Conservation (phyloP, 2,797 vertebrate species). For the Salarias fasciatus region DNA sequence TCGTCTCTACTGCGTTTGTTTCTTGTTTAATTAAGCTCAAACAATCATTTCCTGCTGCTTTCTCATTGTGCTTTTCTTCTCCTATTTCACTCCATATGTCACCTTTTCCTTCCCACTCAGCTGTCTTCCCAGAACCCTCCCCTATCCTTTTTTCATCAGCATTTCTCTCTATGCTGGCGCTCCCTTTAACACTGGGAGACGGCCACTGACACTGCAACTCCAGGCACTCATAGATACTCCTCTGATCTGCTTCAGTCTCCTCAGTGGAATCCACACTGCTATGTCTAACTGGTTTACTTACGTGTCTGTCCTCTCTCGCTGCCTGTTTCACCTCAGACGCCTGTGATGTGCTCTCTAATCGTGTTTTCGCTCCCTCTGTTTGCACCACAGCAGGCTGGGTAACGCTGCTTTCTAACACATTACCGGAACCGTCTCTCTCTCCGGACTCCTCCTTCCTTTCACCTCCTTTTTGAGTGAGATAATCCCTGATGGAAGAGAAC, state of each 20-base stretch:
- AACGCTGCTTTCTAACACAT: conserved; percentile 34
- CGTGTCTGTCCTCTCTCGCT: conserved; percentile 53
- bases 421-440: conserved; percentile 60
- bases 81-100: conserved; percentile 30
- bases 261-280: conserved; percentile 79
- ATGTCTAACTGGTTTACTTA: conserved; percentile 70
- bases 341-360: conserved; percentile 65
- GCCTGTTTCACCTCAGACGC: conserved; percentile 77
- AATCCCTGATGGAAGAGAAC: conserved; percentile 93
- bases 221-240: conserved; percentile 86
- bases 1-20: conserved; percentile 79
- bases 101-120: conserved; percentile 44
- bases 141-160: conserved; percentile 52
- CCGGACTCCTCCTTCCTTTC: conserved; percentile 80
- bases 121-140: conserved; percentile 15
- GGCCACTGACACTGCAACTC: conserved; percentile 83
- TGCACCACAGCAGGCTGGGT: conserved; percentile 33
- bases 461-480: conserved; percentile 88
- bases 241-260: conserved; percentile 84
- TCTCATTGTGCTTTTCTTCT: conserved; percentile 44
- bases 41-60: conserved; percentile 40
- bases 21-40: conserved; percentile 82
- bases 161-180: conserved; percentile 70
- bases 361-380: conserved; percentile 65
- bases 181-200: conserved; percentile 49